Evolutionary conservation across 1,140 invertebrate species (phyloP), one percentile per base, ranked within the genome.

Genomic region (Yoshiicerus persimilis): DNA sequence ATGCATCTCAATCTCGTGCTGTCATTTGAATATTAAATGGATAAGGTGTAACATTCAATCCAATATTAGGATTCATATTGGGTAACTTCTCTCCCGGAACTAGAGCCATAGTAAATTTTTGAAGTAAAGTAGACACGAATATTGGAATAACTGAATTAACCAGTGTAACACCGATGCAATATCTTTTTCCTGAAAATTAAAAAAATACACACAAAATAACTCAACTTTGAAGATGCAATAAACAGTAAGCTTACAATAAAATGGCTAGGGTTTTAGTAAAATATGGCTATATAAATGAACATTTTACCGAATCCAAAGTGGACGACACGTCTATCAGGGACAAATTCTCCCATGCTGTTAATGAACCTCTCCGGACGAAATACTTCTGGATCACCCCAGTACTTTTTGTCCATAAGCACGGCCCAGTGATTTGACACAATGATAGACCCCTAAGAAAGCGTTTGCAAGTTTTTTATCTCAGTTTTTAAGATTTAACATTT

Each of bases 141-240:
- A 95, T 87, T 88, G 95, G 95, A 16, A 95, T 87, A 36, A 93
- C 93, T 4, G 92, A 91, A 87, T 93, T 94, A 0, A 94, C 95
- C n/a, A 95, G 87, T 39, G 92, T 91, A 91, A 95, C 95, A 23
- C 95, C 95, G 0, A 94, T 90, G 88, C 95, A 95, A 56, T 94
- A 93, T 91, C 95, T 92, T 91, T 93, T 94, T 9, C 95, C 95
- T 96, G 93, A 75, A n/a, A 47, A 32, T 64, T n/a, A 66, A 25
- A 64, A 64, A n/a, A n/a, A n/a, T n/a, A n/a, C n/a, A n/a, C n/a
- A n/a, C n/a, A n/a, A n/a, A n/a, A n/a, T n/a, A n/a, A n/a, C n/a
- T n/a, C n/a, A n/a, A n/a, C n/a, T n/a, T n/a, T n/a, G n/a, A n/a
- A n/a, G n/a, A n/a, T n/a, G n/a, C n/a, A n/a, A n/a, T n/a, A n/a